Percentiles rank a stretch among this genome's conserved stretches.
Conservation (phyloP, 23 tunicate genomes). For the Corella eumyota region DNA sequence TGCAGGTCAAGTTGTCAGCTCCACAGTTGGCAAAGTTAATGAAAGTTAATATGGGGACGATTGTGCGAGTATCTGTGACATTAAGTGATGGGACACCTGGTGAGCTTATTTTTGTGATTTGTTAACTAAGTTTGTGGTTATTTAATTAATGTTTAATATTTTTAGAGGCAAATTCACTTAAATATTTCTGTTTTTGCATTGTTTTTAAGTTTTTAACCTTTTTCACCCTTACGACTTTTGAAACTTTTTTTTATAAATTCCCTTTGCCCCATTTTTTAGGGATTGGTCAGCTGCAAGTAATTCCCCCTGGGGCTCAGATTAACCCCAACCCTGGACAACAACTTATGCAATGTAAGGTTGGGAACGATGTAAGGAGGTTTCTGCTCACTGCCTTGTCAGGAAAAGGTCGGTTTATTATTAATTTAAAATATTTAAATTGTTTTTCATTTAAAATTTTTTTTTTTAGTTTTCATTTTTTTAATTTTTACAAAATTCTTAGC, state of each 20-base stretch:
- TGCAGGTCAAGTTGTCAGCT: constrained; percentile 71
- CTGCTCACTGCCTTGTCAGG: constrained; percentile 44
- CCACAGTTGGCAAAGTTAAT: constrained; percentile 52
- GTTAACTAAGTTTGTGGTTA: no score
- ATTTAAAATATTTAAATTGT: neutral
- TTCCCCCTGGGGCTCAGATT: constrained; percentile 60
- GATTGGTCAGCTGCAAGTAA: constrained; percentile 63
- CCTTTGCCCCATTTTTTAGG: constrained; percentile 15
- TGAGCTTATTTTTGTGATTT: neutral
- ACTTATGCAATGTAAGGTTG: constrained; percentile 83
- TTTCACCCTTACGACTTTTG: no score
- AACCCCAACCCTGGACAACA: constrained; percentile 79
- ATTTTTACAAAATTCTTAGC: neutral
- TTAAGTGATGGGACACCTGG: constrained; percentile 72
- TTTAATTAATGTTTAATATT: no score
- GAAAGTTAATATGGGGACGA: constrained; percentile 35
- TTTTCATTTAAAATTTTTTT: neutral
- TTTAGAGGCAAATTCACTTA: no score
- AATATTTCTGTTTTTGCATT: no score
- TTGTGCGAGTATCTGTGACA: constrained; percentile 46
- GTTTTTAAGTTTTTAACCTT: no score
- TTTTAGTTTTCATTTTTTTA: neutral
- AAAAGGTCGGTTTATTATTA: constrained; percentile 1
- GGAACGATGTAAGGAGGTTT: constrained; percentile 62
- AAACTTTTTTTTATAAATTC: neutral